Conservation (phyloP, 2,797 vertebrate species). For the Sebastes wilsoni region DNA sequence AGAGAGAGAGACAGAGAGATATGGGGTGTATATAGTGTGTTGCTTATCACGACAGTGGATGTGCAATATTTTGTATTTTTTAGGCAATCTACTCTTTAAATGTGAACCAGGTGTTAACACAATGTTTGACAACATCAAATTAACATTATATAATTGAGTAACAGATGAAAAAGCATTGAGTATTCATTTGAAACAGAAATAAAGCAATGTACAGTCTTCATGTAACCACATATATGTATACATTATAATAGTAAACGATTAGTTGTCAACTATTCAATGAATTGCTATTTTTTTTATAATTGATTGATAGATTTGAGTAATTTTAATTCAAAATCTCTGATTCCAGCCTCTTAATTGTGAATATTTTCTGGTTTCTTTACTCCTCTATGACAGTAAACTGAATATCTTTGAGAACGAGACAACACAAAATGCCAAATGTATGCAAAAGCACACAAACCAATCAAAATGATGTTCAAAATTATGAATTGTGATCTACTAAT, state of each 20-base stretch:
- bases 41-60: not conserved
- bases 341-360: no score
- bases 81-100: not conserved
- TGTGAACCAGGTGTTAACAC: not conserved
- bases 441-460: not conserved
- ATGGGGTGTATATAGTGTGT: not conserved
- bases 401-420: no score
- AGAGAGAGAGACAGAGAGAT: not conserved
- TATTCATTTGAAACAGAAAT: not conserved
- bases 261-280: no score
- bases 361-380: no score
- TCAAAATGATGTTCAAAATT: not conserved
- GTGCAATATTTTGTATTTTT: not conserved
- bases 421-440: not conserved
- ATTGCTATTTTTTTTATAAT: no score
- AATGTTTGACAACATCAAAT: no score
- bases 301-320: no score
- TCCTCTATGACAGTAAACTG: no score
- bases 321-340: no score
- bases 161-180: no score
- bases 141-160: no score
- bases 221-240: not conserved
- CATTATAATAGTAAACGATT: not conserved
- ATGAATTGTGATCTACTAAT: not conserved
- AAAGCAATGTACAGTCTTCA: not conserved